Evolutionary conservation across 2,797 vertebrate genomes (phyloP).

Genomic region (Betta splendens): DNA sequence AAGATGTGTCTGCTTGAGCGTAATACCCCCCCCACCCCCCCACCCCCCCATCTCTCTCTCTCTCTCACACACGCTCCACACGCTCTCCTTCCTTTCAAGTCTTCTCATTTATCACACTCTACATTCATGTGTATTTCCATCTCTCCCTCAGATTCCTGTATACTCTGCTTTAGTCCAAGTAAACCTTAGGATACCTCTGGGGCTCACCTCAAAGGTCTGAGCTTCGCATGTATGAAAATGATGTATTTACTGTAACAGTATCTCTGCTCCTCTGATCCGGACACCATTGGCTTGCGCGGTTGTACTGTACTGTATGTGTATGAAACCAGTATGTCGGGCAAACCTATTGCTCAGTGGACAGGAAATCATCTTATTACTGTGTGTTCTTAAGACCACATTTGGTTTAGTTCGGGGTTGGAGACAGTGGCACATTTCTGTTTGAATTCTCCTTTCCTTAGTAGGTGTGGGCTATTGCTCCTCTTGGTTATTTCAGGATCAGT

Average conservation of each 20-base stretch:
- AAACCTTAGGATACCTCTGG: constrained; percentile 44
- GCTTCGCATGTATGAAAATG: background rate
- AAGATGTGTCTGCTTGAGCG: constrained; percentile 42
- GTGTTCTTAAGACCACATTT: too few relatives aligned
- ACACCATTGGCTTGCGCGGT: background rate
- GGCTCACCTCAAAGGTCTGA: constrained; percentile 16
- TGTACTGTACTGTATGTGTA: background rate
- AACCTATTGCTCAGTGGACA: background rate
- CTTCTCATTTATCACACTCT: constrained; percentile 49
- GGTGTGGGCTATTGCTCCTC: constrained; percentile 46
- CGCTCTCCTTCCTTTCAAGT: constrained; percentile 36
- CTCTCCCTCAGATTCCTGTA: constrained; percentile 26
- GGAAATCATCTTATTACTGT: too few relatives aligned
- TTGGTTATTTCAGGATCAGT: constrained; percentile 45
- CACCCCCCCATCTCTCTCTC: constrained; percentile 19
- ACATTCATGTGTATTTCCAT: constrained; percentile 39
- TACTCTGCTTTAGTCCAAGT: constrained; percentile 44
- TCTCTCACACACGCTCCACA: constrained; percentile 15
- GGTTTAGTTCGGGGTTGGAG: constrained; percentile 49
- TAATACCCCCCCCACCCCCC: constrained; percentile 50
- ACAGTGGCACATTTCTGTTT: constrained; percentile 54
- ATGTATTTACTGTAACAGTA: background rate
- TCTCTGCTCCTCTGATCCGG: background rate
- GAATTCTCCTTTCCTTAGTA: constrained; percentile 39
- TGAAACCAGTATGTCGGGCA: background rate